Evolutionary conservation across 92 coral and sea anemone species (phyloP), one percentile per base, ranked within the genome.

Genomic region (Parazoanthus swiftii): DNA sequence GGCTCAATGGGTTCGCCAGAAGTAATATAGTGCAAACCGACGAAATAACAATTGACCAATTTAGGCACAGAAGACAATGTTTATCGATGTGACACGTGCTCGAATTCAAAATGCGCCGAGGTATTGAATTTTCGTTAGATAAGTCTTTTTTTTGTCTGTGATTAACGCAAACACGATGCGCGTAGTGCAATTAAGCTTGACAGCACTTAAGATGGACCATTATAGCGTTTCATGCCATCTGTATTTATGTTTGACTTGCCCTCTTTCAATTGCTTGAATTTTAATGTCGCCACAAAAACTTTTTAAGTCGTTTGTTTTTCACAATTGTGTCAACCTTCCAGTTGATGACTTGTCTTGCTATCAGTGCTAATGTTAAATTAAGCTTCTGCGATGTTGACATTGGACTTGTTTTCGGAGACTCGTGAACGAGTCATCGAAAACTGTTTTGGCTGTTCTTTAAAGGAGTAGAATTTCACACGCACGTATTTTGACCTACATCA

Each of bases 21-120:
- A 73, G 42, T 42, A 80, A 94, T 90, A 92, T 86, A 86, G 94
- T 85, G 94, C 82, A 54, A 93, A 92, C 91, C 92, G 89, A 88
- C 90, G 80, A 67, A 91, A 94, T 86, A 91, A 95, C 98, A 93
- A 91, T 91, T 90, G 95, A 90, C 92, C 95, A 92, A 94, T 92
- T 94, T 92, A 89, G 92, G 90, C 88, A 88, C 94, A 91, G 94
- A 89, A 91, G 87, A 88, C 89, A 93, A 93, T 95, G 98, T 95
- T 95, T 91, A 95, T 93, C 93, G 85, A 76, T 14, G 50, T 91
- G 98, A 95, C 98, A 95, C 98, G 98, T 93, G 98, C 94, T 89
- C 36, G 76, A 67, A 90, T 88, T 89, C 93, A 90, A 90, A 90
- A 91, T 92, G 91, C 77, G 46, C 93, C 76, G 86, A 92, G 85